Evolutionary conservation across 2,888 invertebrate genomes (phyloP), one percentile per base, ranked within the genome.

Genomic region (Ditula angustiorana): DNA sequence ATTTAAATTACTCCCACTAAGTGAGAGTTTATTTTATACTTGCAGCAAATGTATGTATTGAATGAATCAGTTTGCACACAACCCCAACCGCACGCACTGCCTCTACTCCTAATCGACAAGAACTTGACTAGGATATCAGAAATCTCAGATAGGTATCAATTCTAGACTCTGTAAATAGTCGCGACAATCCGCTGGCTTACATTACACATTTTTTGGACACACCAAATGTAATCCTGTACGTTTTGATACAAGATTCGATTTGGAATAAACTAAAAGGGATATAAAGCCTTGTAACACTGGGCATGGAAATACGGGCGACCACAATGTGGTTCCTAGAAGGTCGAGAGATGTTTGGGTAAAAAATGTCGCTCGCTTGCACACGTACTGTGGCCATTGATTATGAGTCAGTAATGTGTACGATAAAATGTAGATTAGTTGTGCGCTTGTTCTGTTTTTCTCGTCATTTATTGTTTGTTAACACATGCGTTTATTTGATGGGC

Each of bases 291-390:
- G 19, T 41, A 10, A 10, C 7, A 19, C 41, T 41, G 41, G 10
- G 3, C 5, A 16, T 41, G 19, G 66, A 67, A 69, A 69, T 72
- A 61, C 69, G 67, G 28, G 24, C 65, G 16, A 44, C 66, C 68
- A 75, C 76, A 74, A 74, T 73, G 69, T 67, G 61, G 16, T 75
- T 75, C 76, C 61, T 66, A 70, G 76, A 74, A 76, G 63, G 47
- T 59, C 55, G 35, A 28, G 52, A 53, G 55, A 61, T 76, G 75
- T 74, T 74, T 74, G 67, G 52, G 50, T 70, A 72, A 70, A 70
- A 70, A 70, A 66, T 71, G 71, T 71, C 66, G 62, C 47, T 62
- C 52, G 52, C 41, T 47, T n/a, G 47, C 46, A 24, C 41, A n/a
- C 50, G 23, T 21, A 52, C 26, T 13, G 30, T 46, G 35, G n/a